Evolutionary conservation across 2,797 vertebrate species (phyloP), one percentile per base, ranked within the genome.

Genomic region (Protonibea diacanthus): DNA sequence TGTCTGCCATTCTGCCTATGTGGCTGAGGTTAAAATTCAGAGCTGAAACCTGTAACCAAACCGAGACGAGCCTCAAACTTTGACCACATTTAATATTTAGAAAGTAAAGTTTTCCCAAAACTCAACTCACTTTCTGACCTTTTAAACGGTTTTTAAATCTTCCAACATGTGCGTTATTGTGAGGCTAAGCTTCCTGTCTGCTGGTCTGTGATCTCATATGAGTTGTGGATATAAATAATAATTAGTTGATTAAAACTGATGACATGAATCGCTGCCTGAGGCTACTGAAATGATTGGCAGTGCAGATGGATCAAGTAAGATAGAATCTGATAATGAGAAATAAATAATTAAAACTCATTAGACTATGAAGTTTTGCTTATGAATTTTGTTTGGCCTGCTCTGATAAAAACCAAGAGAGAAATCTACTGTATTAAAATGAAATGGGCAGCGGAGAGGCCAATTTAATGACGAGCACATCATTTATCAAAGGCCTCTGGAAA

Each of bases 301-400:
- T 17, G n/a, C 29, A 75, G 78, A 56, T 49, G 27, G 52, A 78
- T 73, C 33, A 69, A 13, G 21, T 3, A 23, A 66, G 42, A 76
- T 4, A 44, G 47, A 67, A 65, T 52, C 48, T 76, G 29, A 85
- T 71, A 59, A 68, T 69, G 52, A 76, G 29, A 52, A 81, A 79
- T 64, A 49, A 71, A 66, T 69, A 49, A 76, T 76, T 80, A 27
- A 82, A 80, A 62, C 51, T 66, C 48, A 44, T 76, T 25, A 14
- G 48, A n/a, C 4, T 58, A 21, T 65, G 6, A 51, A 68, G 76
- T 60, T 79, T 60, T 79, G 47, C 21, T 66, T 47, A 18, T 33
- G n/a, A 10, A 55, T 69, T 42, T 63, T 23, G 21, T 47, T 72
- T 75, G 48, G 44, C 21, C n/a, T 38, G 18, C 23, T 76, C 67